Conservation (phyloP, 2,113 vertebrate genomes). For the Chloropsis cyanopogon region DNA sequence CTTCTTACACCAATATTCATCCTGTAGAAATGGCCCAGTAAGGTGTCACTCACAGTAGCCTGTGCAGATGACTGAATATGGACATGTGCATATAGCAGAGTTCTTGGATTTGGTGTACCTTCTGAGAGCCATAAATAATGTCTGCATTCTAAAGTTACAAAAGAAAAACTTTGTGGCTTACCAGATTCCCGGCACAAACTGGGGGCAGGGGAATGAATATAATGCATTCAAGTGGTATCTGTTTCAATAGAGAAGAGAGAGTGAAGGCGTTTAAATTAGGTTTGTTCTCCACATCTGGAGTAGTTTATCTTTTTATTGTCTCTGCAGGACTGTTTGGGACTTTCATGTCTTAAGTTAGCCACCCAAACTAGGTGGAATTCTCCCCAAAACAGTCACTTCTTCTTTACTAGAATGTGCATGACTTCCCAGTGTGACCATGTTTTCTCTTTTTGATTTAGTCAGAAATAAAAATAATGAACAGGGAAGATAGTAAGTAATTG, state of each 20-base stretch:
- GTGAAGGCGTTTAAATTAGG: background rate
- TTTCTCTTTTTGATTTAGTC: background rate
- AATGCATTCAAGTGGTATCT: background rate
- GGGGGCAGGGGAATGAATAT: background rate
- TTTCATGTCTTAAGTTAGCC: background rate
- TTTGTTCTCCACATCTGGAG: background rate
- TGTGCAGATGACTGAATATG: background rate
- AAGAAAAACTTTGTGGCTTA: background rate
- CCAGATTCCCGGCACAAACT: background rate
- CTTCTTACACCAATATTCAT: background rate
- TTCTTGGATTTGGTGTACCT: background rate
- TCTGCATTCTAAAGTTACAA: background rate
- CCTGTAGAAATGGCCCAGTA: background rate
- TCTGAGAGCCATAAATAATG: background rate
- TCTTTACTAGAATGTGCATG: background rate
- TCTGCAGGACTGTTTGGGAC: background rate
- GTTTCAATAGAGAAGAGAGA: background rate
- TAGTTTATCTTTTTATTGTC: background rate
- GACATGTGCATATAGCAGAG: background rate
- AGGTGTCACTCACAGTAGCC: background rate
- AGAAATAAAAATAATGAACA: background rate
- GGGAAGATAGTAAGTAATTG: background rate
- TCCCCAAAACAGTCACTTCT: background rate
- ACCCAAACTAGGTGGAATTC: background rate
- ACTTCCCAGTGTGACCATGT: background rate